Evolutionary conservation across 2,797 vertebrate genomes (phyloP).

Genomic region (Glossophaga mutica): DNA sequence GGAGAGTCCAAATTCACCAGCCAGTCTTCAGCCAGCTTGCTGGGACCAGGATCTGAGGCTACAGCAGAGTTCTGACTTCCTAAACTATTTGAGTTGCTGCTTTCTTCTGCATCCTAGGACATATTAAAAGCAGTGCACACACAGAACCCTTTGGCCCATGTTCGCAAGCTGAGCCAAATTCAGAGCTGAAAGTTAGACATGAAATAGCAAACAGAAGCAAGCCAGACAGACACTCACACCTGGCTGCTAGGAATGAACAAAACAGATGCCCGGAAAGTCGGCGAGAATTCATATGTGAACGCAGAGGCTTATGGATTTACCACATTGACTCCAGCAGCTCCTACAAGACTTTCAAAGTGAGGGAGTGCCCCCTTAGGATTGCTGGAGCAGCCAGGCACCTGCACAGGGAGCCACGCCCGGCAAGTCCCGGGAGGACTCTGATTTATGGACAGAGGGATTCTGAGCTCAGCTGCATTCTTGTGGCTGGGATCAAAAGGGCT

Average conservation of each 20-base stretch:
- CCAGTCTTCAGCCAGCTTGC: background rate
- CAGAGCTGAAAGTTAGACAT: constrained; percentile 50
- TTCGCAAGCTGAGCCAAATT: constrained; percentile 50
- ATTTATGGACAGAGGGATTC: constrained; percentile 62
- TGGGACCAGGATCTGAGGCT: background rate
- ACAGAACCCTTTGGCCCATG: constrained; percentile 29
- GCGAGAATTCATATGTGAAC: constrained; percentile 52
- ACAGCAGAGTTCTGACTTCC: background rate
- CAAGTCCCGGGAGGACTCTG: constrained; percentile 36
- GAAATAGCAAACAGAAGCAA: constrained; percentile 71
- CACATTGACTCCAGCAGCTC: constrained; percentile 53
- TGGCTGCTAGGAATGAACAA: constrained; percentile 64
- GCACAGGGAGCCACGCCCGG: constrained; percentile 45
- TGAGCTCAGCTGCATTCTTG: constrained; percentile 70
- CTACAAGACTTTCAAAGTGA: constrained; percentile 63
- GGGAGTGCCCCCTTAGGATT: constrained; percentile 64
- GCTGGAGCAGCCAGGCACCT: constrained; percentile 55
- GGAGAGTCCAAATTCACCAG: background rate
- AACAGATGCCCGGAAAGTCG: constrained; percentile 68
- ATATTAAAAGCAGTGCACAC: constrained; percentile 30
- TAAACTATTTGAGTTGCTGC: background rate
- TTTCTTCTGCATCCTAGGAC: constrained; percentile 30
- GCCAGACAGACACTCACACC: constrained; percentile 66
- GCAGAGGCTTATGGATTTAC: constrained; percentile 60
- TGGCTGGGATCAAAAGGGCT: constrained; percentile 71